Evolutionary conservation across 2,888 invertebrate species (phyloP), one percentile per base, ranked within the genome.

Genomic region (Amphipyra tragopoginis): DNA sequence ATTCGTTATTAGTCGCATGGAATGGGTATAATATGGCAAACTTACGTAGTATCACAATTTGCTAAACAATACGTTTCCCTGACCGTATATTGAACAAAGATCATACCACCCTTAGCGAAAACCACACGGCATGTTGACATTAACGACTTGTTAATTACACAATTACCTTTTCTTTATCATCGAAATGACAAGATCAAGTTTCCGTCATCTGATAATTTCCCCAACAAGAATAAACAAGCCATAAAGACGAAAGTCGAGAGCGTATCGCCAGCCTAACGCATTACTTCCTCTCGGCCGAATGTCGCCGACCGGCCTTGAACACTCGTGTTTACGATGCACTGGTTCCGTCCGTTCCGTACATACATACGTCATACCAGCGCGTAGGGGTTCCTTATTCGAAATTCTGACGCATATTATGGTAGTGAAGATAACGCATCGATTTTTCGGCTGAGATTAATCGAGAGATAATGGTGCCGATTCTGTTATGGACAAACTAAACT

Each of bases 271-370:
- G 48, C 56, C 43, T 61, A 56, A 29, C 10, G n/a, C 5, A n/a
- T 29, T 8, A 77, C 67, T 77, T 75, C 78, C 75, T 71, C 43
- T 57, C 48, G 29, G 36, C 40, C 62, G 71, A 76, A 76, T 76
- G 67, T 67, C 75, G 51, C 62, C 45, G 65, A 63, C 71, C 75
- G 71, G 5, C 78, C 78, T 63, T 65, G 14, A 43, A 40, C 52
- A 36, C 7, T 11, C 2, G 38, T 51, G 8, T 34, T 36, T 42
- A 42, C 40, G 10, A 26, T 8, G 2, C 13, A 11, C 14, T 5
- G 49, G 54, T 63, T 59, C 55, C 62, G 43, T 45, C 34, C 39
- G 54, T 63, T 59, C 55, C 62, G 43, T 45, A 39, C 39, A 10
- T 6, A 40, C 13, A n/a, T 38, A 50, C 39, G 21, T 48, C 47